Evolutionary conservation across 2,113 vertebrate species (phyloP), one percentile per base, ranked within the genome.

Genomic region (Turnix velox): DNA sequence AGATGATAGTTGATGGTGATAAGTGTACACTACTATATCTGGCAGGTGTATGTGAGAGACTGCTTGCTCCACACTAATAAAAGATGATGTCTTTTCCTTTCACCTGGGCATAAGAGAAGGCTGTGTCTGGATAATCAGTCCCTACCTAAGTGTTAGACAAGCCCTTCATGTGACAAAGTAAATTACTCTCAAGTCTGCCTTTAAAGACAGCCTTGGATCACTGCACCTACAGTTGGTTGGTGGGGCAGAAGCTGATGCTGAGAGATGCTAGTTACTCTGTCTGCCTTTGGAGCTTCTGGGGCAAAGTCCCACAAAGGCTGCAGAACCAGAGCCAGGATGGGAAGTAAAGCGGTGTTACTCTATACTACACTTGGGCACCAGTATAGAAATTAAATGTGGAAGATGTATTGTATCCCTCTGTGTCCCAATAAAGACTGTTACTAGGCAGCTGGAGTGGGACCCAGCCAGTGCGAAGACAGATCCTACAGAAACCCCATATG

Each of bases 371-470:
- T 87, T 84, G 86, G 73, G 87, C 14, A 5, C 19, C 6, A 7
- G 15, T 30, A 43, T 55, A 63, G 63, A 90, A 93, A 89, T 93
- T 43, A 80, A 84, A 90, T 80, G 67, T 90, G 86, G 65, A 92
- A 80, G 54, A 37, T 68, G 48, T 71, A 72, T 72, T 87, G 35
- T 52, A 75, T 80, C 14, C 73, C 43, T 89, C 52, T 87, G 81
- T 58, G 72, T 95, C 57, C 42, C 25, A 57, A 48, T 84, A 95
- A 72, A 40, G 82, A 58, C 18, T 59, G 80, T 93, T 77, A 77
- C 54, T 73, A 77, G 73, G 48, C 82, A 84, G 63, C 68, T 92
- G 82, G 48, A 75, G 35, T 45, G 54, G 68, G 88, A 93, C 77
- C 33, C 58, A 87, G 81, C 33, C 77, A 84, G 58, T 35, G 68